Evolutionary conservation across 2,797 vertebrate genomes (phyloP).

Genomic region (Coranthus polyacanthus): DNA sequence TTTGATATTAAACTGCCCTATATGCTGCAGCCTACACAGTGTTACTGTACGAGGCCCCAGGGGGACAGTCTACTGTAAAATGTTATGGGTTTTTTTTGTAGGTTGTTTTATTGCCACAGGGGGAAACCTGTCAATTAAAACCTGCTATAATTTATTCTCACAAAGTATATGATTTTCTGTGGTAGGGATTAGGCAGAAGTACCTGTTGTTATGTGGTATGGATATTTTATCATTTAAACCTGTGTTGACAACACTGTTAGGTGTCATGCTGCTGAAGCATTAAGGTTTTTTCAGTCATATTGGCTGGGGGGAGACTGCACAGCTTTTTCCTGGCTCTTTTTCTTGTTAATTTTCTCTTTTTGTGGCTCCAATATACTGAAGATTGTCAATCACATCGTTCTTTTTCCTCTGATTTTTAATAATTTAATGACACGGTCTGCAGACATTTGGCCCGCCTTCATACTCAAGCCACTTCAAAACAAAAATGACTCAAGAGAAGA

Average conservation of each 20-base stretch:
- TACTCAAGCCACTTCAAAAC: slow-evolving; percentile 30
- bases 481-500: slow-evolving; percentile 42
- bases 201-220: slow-evolving; percentile 23
- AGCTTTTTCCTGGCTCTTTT: slow-evolving; percentile 19
- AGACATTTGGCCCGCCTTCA: slow-evolving; percentile 18
- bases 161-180: slow-evolving; percentile 11
- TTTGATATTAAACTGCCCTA: slow-evolving; percentile 32
- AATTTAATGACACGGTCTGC: slow-evolving; percentile 11
- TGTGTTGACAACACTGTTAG: slow-evolving; percentile 45
- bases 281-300: slow-evolving; percentile 53
- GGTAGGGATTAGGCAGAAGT: slow-evolving; percentile 10
- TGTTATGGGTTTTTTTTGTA: slow-evolving; percentile 8
- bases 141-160: slow-evolving; percentile 19
- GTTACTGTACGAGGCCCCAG: slow-evolving; percentile 6
- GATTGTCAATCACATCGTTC: slow-evolving; percentile 9
- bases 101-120: slow-evolving; percentile 17
- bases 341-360: slow-evolving; percentile 3
- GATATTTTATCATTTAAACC: slow-evolving; percentile 49
- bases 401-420: background rate
- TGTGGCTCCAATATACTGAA: slow-evolving; percentile 1
- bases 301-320: slow-evolving; percentile 20
- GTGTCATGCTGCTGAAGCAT: slow-evolving; percentile 47
- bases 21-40: slow-evolving; percentile 10
- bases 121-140: slow-evolving; percentile 30
- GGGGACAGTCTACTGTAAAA: slow-evolving; percentile 14